Conservation (phyloP, 2,113 vertebrate genomes). For the Archilochus colubris region DNA sequence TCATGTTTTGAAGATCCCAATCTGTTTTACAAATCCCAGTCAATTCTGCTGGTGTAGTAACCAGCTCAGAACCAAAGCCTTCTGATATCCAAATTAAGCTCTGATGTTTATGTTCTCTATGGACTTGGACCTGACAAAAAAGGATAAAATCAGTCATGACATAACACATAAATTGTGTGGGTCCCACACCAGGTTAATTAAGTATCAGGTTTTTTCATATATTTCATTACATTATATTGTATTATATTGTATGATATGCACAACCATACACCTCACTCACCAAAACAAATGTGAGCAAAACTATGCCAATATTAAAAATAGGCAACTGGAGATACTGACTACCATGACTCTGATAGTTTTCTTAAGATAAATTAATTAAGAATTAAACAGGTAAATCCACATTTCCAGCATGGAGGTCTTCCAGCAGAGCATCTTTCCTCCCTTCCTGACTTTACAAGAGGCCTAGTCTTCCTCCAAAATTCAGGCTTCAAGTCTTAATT, state of each 20-base stretch:
- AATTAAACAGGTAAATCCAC: not conserved
- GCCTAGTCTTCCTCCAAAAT: not conserved
- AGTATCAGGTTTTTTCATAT: not conserved
- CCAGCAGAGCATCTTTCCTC: not conserved
- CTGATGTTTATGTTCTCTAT: not conserved
- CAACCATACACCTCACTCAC: not conserved
- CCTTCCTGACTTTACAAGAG: not conserved
- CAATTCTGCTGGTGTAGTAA: not conserved
- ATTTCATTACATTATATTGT: not conserved
- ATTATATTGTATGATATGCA: not conserved
- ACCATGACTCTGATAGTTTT: not conserved
- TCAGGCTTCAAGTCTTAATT: not conserved
- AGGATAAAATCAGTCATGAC: not conserved
- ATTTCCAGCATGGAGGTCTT: not conserved
- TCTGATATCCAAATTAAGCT: not conserved
- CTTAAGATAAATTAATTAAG: not conserved
- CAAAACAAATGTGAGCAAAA: not conserved
- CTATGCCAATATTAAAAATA: not conserved
- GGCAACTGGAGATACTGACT: not conserved
- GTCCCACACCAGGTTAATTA: not conserved
- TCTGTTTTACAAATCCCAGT: not conserved
- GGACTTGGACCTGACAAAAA: not conserved
- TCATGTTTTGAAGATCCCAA: not conserved
- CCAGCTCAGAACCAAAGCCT: not conserved
- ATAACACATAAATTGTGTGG: not conserved